These are phyloP conservation scores for Mormyrus lacerda DNA, from an alignment of 2,113 vertebrate species.

Conservation along the genomic window DNA sequence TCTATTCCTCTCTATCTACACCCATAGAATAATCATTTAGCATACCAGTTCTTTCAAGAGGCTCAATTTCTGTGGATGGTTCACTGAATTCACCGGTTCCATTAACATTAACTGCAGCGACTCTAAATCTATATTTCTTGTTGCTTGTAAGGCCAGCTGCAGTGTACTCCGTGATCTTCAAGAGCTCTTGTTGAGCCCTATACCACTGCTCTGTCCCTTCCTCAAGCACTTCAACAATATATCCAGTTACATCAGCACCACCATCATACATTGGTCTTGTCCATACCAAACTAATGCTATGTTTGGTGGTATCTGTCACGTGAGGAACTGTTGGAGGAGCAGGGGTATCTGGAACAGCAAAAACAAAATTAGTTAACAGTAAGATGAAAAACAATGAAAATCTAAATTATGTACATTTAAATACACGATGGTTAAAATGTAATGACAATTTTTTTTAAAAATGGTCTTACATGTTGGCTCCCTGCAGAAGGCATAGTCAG, in stretches of 20 bases:
- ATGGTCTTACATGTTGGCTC: slow-evolving; percentile 85
- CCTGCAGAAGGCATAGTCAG: slow-evolving; percentile 83
- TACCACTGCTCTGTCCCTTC: slow-evolving; percentile 86
- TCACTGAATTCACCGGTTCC: slow-evolving; percentile 92
- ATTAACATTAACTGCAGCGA: slow-evolving; percentile 81
- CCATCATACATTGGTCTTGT: slow-evolving; percentile 92
- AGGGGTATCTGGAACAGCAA: slow-evolving; percentile 73
- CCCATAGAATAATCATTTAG: slow-evolving; percentile 13
- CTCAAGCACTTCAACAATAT: slow-evolving; percentile 91
- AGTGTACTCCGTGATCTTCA: slow-evolving; percentile 76
- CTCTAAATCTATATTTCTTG: slow-evolving; percentile 89
- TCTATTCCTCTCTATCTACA: neutral
- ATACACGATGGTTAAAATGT: neutral
- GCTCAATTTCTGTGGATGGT: slow-evolving; percentile 73
- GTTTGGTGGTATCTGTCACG: slow-evolving; percentile 86
- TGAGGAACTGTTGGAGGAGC: slow-evolving; percentile 85
- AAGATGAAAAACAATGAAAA: neutral
- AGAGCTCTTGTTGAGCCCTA: slow-evolving; percentile 70
- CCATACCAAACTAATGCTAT: slow-evolving; percentile 91
- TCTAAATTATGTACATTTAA: neutral
- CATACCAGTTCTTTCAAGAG: slow-evolving; percentile 85
- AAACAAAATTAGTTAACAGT: slow-evolving; percentile 22
- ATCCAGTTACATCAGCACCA: slow-evolving; percentile 80
- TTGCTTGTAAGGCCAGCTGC: slow-evolving; percentile 71
- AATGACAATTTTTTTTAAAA: neutral